phyloP scores from a whole-genome alignment of 2,888 invertebrate species.

The Eutolmus rufibarbis region DNA sequence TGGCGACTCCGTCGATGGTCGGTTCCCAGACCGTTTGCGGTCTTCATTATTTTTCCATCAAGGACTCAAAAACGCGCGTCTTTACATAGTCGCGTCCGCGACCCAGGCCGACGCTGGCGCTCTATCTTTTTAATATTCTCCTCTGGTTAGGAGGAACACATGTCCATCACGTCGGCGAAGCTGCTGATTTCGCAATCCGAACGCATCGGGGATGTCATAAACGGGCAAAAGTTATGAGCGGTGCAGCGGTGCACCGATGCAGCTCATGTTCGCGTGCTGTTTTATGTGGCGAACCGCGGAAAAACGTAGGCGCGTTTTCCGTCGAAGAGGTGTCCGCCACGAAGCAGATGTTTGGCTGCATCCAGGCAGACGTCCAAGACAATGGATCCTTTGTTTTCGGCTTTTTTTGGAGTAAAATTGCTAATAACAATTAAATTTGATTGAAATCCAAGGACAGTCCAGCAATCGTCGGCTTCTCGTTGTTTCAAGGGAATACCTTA shows the following conservation, averaged over 20 bases:
- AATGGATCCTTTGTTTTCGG: background rate
- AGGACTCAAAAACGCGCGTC: background rate
- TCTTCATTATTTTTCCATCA: conserved; percentile 16
- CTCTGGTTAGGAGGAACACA: conserved; percentile 22
- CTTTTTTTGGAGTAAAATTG: background rate
- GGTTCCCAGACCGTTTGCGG: background rate
- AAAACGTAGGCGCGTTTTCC: background rate
- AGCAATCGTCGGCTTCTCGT: background rate
- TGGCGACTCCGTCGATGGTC: background rate
- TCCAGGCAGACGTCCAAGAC: background rate
- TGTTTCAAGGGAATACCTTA: background rate
- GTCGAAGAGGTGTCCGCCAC: background rate
- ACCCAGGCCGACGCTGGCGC: background rate
- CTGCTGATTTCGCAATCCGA: conserved; percentile 44
- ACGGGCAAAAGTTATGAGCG: conserved; percentile 43
- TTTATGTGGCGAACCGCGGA: background rate
- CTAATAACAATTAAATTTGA: background rate
- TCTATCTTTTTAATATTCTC: conserved; percentile 24
- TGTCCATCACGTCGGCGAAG: conserved; percentile 17
- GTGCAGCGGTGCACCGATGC: background rate
- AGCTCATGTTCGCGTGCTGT: background rate
- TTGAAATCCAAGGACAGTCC: background rate
- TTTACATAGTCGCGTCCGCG: background rate
- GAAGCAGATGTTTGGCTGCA: background rate
- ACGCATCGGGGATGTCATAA: conserved; percentile 44